Evolutionary conservation across 2,888 invertebrate genomes (phyloP).

Genomic region (Ctenicera cuprea): DNA sequence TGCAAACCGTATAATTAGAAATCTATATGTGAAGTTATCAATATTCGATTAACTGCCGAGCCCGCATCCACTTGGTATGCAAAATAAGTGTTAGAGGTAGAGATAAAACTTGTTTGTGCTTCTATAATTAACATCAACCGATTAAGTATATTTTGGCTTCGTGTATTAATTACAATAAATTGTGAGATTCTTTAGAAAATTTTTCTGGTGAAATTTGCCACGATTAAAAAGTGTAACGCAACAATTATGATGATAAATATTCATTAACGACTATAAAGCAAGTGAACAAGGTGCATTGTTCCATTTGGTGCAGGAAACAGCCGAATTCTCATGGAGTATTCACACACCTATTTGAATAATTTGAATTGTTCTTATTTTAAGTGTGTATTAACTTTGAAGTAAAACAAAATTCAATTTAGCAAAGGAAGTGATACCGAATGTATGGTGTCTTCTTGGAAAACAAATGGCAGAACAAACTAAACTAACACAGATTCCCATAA

Average conservation of each 20-base stretch:
- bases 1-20: constrained; percentile 16
- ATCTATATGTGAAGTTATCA: constrained; percentile 13
- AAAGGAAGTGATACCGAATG: constrained; percentile 18
- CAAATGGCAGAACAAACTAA: constrained; percentile 3
- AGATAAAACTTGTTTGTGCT: constrained; percentile 9
- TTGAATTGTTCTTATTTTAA: constrained; percentile 48
- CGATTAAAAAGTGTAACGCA: constrained; percentile 54
- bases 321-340: constrained; percentile 54
- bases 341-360: constrained; percentile 51
- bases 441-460: constrained; percentile 2
- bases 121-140: constrained; percentile 12
- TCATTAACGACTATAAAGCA: constrained; percentile 51
- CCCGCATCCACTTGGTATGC: constrained; percentile 10
- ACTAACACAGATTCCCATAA: not conserved
- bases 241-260: constrained; percentile 55
- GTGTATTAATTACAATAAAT: constrained; percentile 35
- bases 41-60: constrained; percentile 2
- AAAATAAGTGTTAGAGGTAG: constrained; percentile 7
- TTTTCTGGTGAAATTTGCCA: constrained; percentile 50
- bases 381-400: constrained; percentile 38
- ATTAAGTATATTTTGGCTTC: constrained; percentile 21
- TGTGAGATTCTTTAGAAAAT: constrained; percentile 41
- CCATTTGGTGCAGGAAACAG: constrained; percentile 51
- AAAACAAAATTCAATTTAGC: constrained; percentile 41
- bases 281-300: constrained; percentile 51